Conservation (phyloP, 2,888 invertebrate species). For the Mechanitis mazaeus region DNA sequence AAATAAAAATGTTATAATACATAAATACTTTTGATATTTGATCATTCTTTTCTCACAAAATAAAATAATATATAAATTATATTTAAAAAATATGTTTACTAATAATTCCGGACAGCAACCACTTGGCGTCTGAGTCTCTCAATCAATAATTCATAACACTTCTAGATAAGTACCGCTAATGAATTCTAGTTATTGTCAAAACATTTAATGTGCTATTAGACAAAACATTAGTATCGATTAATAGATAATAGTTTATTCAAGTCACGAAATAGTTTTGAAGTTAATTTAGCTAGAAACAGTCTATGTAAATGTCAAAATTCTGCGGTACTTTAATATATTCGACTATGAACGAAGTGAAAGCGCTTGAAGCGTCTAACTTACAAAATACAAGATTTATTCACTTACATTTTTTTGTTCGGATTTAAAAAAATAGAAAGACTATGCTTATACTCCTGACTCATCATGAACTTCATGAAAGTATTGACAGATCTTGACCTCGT, state of each 20-base stretch:
- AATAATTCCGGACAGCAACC: neutral
- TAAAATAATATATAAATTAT: neutral
- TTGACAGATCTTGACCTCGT: too few relatives aligned
- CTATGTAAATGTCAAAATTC: constrained; percentile 31
- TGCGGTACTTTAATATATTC: constrained; percentile 2
- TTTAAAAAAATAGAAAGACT: too few relatives aligned
- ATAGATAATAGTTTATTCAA: constrained; percentile 26
- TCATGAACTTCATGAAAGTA: too few relatives aligned
- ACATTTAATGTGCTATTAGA: constrained; percentile 26
- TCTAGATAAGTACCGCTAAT: constrained; percentile 10
- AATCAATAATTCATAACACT: constrained; percentile 7
- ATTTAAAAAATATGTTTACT: neutral
- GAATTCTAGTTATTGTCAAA: constrained; percentile 15
- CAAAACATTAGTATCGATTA: constrained; percentile 31
- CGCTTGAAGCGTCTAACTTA: too few relatives aligned
- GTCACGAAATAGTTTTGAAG: constrained; percentile 24
- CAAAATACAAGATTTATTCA: too few relatives aligned
- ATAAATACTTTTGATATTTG: too few relatives aligned
- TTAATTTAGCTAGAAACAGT: constrained; percentile 27
- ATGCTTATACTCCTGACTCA: too few relatives aligned
- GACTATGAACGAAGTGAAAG: too few relatives aligned
- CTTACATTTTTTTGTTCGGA: too few relatives aligned
- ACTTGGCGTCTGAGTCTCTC: neutral
- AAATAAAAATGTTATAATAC: too few relatives aligned
- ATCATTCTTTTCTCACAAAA: neutral